Base-by-base conservation (phyloP, 2,888 invertebrate genomes). In the Lasioglossum leucozonium region DNA sequence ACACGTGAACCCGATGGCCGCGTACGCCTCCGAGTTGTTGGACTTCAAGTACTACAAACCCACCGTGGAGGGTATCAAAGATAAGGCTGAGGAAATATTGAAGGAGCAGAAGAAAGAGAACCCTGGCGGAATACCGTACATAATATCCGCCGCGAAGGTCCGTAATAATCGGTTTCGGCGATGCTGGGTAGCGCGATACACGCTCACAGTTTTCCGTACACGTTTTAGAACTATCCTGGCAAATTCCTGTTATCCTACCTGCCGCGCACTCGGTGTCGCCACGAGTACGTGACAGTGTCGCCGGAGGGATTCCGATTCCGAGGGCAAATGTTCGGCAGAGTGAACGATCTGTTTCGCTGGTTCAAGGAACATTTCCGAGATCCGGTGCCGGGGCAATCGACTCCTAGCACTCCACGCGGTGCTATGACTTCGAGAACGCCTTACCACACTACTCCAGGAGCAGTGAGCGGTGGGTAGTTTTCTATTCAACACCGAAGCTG, bases 321-420 rank as follows among this genome's bases (percentile, higher is more conserved):
- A 37, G 97, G 98, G 87, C 97, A 98, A 92, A 96, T 97, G 94
- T 99, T 99, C 95, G 97, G 98, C 90, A 97, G 98, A 0, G 96
- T 99, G 2, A 96, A 97, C 71, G 96, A 96, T 18, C 94, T 99
- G 81, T 96, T 99, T 92, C 97, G 98, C 86, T 99, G 99, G 99
- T 99, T 99, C 95, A 99, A 99, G 94, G 98, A 99, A 95, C 99
- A 99, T 95, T 99, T 99, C 96, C 96, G 98, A 87, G 99, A 99
- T 93, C 98, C 99, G 0, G 96, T 98, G 72, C 98, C 98, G 0
- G 96, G 96, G 13, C 93, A 94, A 77, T 96, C 96, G 30, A 98
- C 98, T 5, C 97, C 97, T 0, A 97, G 97, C 77, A 98, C 98
- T 16, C 97, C 97, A 0, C 96, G 97, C 87, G 96, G 96, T 34